Evolutionary conservation across 2,113 vertebrate species (phyloP).

Genomic region (Ptilonorhynchus violaceus): DNA sequence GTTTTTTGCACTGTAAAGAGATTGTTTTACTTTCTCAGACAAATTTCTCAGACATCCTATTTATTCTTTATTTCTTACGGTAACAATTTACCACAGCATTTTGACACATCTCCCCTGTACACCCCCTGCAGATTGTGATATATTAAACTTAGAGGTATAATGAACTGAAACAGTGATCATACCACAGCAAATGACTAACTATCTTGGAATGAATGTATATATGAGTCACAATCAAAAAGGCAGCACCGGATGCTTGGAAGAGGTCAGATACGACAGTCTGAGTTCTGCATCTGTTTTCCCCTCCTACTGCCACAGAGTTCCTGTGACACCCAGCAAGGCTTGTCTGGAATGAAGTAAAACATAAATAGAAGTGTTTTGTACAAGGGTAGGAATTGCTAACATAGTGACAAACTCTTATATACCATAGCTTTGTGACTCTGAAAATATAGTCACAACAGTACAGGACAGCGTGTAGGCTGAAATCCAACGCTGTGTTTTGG

Average conservation of each 20-base stretch:
- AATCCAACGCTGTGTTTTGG: accelerated
- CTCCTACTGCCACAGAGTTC: background rate
- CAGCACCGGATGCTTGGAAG: background rate
- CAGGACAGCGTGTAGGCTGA: background rate
- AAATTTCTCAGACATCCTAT: background rate
- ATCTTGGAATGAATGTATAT: background rate
- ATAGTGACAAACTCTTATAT: background rate
- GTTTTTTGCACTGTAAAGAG: background rate
- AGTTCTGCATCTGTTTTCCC: background rate
- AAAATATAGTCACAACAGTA: background rate
- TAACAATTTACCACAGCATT: background rate
- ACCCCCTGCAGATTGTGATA: background rate
- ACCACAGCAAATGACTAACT: slow-evolving; percentile 6
- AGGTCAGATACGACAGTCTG: background rate
- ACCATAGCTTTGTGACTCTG: background rate
- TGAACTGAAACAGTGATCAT: background rate
- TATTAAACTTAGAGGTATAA: background rate
- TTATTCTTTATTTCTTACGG: background rate
- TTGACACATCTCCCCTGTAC: background rate
- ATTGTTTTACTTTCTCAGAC: background rate
- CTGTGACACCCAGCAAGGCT: background rate
- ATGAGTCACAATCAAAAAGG: slow-evolving; percentile 9
- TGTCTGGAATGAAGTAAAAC: background rate
- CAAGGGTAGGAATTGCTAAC: background rate
- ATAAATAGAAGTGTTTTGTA: background rate